Conservation (phyloP, 1,140 invertebrate species). For the Epicauta chinensis region DNA sequence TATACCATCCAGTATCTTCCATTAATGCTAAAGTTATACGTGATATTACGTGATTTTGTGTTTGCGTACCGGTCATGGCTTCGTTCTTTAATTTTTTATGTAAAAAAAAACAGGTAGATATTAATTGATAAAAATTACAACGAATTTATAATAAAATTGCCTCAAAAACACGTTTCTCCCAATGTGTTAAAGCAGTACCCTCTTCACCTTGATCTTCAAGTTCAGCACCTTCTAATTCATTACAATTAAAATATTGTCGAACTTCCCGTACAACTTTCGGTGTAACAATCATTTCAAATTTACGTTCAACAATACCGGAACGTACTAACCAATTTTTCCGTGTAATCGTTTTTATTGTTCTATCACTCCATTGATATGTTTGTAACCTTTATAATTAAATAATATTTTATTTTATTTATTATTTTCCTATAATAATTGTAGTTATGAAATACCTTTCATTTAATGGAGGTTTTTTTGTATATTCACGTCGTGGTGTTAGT, state of each 20-base stretch:
- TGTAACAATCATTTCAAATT: conserved; percentile 87
- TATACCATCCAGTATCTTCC: conserved; percentile 97
- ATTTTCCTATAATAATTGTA: not conserved
- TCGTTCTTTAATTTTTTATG: conserved; percentile 88
- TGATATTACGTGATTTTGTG: conserved; percentile 96
- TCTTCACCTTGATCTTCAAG: conserved; percentile 97
- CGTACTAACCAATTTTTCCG: conserved; percentile 80
- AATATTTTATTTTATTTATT: not conserved
- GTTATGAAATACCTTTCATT: conserved; percentile 71
- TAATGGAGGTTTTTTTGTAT: conserved; percentile 81
- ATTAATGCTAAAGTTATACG: conserved; percentile 92
- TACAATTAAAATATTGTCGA: conserved; percentile 85
- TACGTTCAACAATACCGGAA: conserved; percentile 64
- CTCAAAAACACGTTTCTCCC: conserved; percentile 97
- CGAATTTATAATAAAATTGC: conserved; percentile 45
- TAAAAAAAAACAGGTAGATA: conserved; percentile 11
- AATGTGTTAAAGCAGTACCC: conserved; percentile 94
- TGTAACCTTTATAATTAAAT: conserved; percentile 55
- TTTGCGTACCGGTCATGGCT: conserved; percentile 99
- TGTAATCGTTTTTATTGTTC: conserved; percentile 74
- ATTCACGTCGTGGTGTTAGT: conserved; percentile 67
- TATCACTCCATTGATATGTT: conserved; percentile 90
- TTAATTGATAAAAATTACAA: not conserved
- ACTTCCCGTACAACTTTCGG: conserved; percentile 83
- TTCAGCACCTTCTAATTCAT: conserved; percentile 89